Percentiles rank a stretch among this genome's conserved stretches.
phyloP scores from a whole-genome alignment of 2,888 invertebrate species.

The Fragum whitleyi region DNA sequence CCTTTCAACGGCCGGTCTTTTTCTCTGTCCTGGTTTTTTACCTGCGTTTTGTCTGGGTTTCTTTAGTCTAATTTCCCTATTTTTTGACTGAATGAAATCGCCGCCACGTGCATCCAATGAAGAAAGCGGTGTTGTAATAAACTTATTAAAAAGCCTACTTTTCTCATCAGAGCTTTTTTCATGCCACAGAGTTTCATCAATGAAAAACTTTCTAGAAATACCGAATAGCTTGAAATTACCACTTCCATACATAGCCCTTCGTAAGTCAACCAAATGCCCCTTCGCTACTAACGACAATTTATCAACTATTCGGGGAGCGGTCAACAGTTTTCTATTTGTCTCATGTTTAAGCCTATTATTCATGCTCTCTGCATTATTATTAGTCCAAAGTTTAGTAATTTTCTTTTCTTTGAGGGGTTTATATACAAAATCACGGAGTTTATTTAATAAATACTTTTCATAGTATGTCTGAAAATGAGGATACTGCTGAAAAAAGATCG shows the following conservation, averaged over 20 bases:
- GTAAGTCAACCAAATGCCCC: constrained; percentile 31
- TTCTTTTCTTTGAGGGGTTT: constrained; percentile 11
- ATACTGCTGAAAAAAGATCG: neutral
- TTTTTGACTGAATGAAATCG: no score
- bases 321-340: neutral
- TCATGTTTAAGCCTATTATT: constrained; percentile 49
- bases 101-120: no score
- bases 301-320: neutral
- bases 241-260: constrained; percentile 35
- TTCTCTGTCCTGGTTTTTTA: no score
- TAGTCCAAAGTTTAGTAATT: constrained; percentile 45
- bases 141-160: no score
- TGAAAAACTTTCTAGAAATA: neutral
- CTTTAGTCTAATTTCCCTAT: no score
- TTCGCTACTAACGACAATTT: neutral
- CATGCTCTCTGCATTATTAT: constrained; percentile 54
- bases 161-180: no score
- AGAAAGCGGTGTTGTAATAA: no score
- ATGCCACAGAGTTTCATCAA: neutral
- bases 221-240: constrained; percentile 38
- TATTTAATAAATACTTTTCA: neutral
- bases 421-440: constrained; percentile 17
- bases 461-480: neutral
- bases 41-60: no score
- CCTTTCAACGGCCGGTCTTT: no score